Base-by-base conservation (phyloP, 2,888 invertebrate species). In the Lagria hirta region DNA sequence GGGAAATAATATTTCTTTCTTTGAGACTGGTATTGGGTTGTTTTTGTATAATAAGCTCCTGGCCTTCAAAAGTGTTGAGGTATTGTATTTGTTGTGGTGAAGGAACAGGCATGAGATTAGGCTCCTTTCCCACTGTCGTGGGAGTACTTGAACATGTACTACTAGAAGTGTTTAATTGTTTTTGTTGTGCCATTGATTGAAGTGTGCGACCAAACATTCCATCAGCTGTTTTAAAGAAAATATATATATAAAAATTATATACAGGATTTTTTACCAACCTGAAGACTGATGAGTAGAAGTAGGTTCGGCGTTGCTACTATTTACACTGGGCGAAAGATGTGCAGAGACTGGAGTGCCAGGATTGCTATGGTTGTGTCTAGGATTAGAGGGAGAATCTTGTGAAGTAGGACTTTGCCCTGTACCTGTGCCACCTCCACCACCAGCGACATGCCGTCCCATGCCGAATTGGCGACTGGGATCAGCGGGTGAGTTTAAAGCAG, bases 81-180 rank as follows among this genome's bases (percentile, higher is more conserved):
- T 94, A 95, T 60, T 91, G 92, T 69, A 95, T 93, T 79, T 93
- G 94, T 74, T 94, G 93, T 43, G 95, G 95, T 53, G 94, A 94
- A 55, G 95, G 94, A 62, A 95, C 94, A 51, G 94, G 94, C 88
- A 94, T 90, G 66, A 94, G 78, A 72, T 92, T 93, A 36, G 90
- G 88, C 73, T 90, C 90, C 76, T 89, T 88, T 15, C 20, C 33
- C 24, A 51, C 58, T 33, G 55, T 48, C 16, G 60, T 55, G 22
- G 58, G 49, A 10, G 71, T 64, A 26, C 61, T 58, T 30, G 71
- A 70, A 45, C 58, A 61, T 11, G 69, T 56, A 47, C 67, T 64
- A 44, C 68, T 62, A 48, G 69, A 61, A 51, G 68, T 69, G 55
- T 58, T 67, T 53, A 67, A 30, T 49, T 73, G 75, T 54, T 79